Percentiles rank a stretch among this genome's conserved stretches.
phyloP scores from a whole-genome alignment of 2,888 invertebrate species.

The Metalampra italica region DNA sequence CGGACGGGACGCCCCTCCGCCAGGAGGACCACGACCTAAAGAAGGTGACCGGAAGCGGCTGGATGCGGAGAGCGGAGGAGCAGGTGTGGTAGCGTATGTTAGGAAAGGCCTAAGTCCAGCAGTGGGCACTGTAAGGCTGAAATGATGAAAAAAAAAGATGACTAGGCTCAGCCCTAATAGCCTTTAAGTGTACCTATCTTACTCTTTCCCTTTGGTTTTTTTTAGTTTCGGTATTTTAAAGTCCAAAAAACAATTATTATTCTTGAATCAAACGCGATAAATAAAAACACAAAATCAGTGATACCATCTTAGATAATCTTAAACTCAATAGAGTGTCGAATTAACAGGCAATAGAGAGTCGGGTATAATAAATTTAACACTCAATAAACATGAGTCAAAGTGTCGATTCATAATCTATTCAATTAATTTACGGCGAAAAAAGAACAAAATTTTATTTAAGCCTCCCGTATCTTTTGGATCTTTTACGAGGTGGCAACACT shows the following conservation, averaged over 20 bases:
- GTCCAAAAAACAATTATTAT: no score
- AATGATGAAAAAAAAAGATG: no score
- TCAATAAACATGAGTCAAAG: not conserved
- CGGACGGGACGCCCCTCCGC: no score
- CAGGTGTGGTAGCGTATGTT: no score
- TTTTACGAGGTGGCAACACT: conserved; percentile 9
- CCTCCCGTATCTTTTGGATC: not conserved
- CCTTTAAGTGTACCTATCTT: no score
- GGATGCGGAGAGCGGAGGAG: no score
- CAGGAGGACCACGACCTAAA: no score
- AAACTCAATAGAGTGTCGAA: not conserved
- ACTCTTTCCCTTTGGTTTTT: not conserved
- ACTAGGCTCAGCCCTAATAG: no score
- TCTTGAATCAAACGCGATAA: not conserved
- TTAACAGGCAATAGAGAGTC: not conserved
- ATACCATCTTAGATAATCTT: not conserved
- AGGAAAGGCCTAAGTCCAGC: no score
- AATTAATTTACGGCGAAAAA: conserved; percentile 6
- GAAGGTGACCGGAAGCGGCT: no score
- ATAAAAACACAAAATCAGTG: not conserved
- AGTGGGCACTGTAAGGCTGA: no score
- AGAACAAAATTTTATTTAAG: not conserved
- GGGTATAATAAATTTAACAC: not conserved
- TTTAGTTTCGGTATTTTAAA: no score
- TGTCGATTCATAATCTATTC: conserved; percentile 5